Evolutionary conservation across 2,888 invertebrate genomes (phyloP).

Genomic region (Caenorhabditis sp.): DNA sequence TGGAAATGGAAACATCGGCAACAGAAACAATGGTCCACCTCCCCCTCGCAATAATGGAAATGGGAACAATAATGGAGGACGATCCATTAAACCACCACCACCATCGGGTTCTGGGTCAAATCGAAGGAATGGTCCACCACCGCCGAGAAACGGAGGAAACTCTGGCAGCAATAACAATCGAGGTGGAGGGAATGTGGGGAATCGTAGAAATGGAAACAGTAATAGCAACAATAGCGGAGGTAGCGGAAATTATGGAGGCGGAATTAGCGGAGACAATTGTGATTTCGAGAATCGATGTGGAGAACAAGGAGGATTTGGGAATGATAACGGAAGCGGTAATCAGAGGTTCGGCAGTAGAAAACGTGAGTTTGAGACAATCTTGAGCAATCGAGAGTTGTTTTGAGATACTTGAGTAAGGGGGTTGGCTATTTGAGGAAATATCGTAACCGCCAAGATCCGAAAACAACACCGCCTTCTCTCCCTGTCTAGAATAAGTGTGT

Average conservation of each 20-base stretch:
- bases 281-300: constrained; percentile 32
- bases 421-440: no score
- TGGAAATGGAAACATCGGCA: constrained; percentile 30
- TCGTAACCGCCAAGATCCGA: background rate
- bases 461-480: background rate
- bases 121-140: constrained; percentile 41
- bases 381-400: background rate
- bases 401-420: no score
- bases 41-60: constrained; percentile 41
- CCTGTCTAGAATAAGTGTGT: background rate
- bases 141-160: constrained; percentile 32
- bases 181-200: constrained; percentile 21
- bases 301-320: constrained; percentile 5
- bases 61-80: constrained; percentile 29
- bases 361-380: constrained; percentile 22
- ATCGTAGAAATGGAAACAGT: constrained; percentile 34
- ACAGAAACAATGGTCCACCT: constrained; percentile 35
- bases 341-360: constrained; percentile 52
- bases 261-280: constrained; percentile 8
- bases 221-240: constrained; percentile 1
- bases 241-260: constrained; percentile 11
- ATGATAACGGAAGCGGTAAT: constrained; percentile 35
- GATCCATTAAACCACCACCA: constrained; percentile 27
- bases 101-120: constrained; percentile 48
- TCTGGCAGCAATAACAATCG: constrained; percentile 24